A percentile compares a stretch with the other conserved stretches of the same genome.
Conservation (phyloP, 2,113 vertebrate genomes). For the Hypomesus transpacificus region DNA sequence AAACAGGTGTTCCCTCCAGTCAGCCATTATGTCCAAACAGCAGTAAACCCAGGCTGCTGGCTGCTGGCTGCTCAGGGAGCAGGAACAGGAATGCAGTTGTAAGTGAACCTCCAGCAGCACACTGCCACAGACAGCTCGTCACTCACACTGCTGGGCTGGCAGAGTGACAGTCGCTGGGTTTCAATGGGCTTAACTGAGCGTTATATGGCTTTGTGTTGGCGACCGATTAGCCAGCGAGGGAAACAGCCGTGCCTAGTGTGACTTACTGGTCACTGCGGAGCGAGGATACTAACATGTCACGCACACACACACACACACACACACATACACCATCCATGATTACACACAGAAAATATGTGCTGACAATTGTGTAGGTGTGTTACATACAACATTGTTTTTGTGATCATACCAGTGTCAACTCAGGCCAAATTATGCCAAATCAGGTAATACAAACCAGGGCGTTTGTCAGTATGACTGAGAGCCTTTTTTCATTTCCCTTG, state of each 20-base stretch:
- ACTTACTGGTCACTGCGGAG: background rate
- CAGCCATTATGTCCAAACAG: constrained; percentile 20
- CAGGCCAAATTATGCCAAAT: too few relatives aligned
- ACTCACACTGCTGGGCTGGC: constrained; percentile 16
- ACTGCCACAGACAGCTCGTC: constrained; percentile 39
- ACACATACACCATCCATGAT: background rate
- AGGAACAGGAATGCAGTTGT: constrained; percentile 13
- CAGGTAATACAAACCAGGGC: too few relatives aligned
- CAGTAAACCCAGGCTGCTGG: constrained; percentile 21
- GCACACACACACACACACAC: background rate
- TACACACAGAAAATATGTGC: too few relatives aligned
- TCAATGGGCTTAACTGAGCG: constrained; percentile 44
- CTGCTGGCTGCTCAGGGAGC: background rate
- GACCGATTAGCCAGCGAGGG: constrained; percentile 28
- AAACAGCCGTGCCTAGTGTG: constrained; percentile 14
- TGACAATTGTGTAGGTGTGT: background rate
- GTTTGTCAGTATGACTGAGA: background rate
- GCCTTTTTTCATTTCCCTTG: constrained; percentile 55
- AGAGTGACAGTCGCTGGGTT: constrained; percentile 24
- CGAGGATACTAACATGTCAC: background rate
- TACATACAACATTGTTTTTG: background rate
- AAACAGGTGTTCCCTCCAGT: constrained; percentile 44
- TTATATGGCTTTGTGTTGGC: constrained; percentile 33
- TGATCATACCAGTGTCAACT: too few relatives aligned
- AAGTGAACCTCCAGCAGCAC: background rate